These are phyloP conservation scores for Merops nubicus DNA, from an alignment of 2,113 vertebrate genomes.

Conservation along the genomic window DNA sequence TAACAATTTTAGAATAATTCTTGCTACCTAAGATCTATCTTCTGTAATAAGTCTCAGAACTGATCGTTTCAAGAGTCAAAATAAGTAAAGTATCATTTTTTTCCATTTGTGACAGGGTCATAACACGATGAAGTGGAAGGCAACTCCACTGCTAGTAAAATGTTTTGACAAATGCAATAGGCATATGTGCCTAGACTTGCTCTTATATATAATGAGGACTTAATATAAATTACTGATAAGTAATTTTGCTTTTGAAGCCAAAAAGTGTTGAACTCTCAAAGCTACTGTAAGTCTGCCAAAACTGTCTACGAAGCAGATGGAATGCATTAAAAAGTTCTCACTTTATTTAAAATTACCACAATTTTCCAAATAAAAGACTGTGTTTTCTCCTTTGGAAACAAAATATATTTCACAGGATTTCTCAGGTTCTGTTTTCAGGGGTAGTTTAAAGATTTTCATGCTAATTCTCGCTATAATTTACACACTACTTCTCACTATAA, in stretches of 20 bases:
- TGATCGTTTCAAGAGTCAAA: not conserved
- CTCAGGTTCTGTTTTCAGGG: slow-evolving; percentile 51
- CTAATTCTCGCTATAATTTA: slow-evolving; percentile 18
- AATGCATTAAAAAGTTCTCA: slow-evolving; percentile 66
- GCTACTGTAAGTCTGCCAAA: slow-evolving; percentile 59
- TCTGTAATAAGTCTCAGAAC: not conserved
- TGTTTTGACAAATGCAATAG: slow-evolving; percentile 23
- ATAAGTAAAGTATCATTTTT: not conserved
- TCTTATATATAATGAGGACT: not conserved
- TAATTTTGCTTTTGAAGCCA: slow-evolving; percentile 34
- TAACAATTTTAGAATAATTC: slow-evolving; percentile 26
- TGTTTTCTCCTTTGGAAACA: slow-evolving; percentile 48
- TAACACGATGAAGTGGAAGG: not conserved
- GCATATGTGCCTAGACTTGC: not conserved
- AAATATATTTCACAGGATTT: slow-evolving; percentile 43
- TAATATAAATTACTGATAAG: slow-evolving; percentile 34
- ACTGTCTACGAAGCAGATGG: slow-evolving; percentile 63
- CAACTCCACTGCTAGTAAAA: not conserved
- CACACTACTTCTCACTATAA: not conserved
- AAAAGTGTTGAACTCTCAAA: slow-evolving; percentile 38
- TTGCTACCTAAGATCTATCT: not conserved
- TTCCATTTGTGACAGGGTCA: slow-evolving; percentile 12
- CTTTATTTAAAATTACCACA: slow-evolving; percentile 71
- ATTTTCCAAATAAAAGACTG: slow-evolving; percentile 73
- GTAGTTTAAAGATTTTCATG: slow-evolving; percentile 39